Conservation (phyloP, 2,888 invertebrate genomes). For the Acanthosepion esculentum region DNA sequence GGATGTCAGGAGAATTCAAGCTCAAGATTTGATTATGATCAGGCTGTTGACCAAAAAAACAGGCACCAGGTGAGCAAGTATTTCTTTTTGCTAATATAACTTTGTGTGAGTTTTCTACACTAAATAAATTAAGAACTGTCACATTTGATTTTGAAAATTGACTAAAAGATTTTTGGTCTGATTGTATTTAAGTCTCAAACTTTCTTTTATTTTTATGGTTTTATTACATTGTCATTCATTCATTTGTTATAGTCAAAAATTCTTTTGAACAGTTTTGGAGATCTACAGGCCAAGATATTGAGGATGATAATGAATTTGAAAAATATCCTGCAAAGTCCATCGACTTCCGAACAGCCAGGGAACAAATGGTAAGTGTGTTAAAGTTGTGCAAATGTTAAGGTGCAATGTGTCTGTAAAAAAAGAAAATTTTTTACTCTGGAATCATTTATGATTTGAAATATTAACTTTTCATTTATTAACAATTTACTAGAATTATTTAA, state of each 20-base stretch:
- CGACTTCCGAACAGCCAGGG: conserved; percentile 65
- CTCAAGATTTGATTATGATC: background rate
- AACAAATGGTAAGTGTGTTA: conserved; percentile 62
- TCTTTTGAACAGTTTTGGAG: background rate
- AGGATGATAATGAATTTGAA: conserved; percentile 24
- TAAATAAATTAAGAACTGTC: background rate
- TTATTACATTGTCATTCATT: background rate
- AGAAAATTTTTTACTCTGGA: background rate
- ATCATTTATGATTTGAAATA: background rate
- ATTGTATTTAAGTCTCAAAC: too few species aligned
- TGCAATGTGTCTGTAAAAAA: background rate
- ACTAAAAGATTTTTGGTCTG: background rate
- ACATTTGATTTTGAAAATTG: background rate
- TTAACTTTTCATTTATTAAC: too few species aligned
- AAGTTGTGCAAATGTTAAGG: background rate
- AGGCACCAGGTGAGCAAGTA: background rate
- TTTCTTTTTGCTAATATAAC: background rate
- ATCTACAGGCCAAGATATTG: background rate
- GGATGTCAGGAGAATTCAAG: background rate
- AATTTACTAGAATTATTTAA: too few species aligned
- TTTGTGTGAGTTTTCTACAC: background rate
- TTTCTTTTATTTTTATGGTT: background rate
- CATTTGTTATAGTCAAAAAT: background rate
- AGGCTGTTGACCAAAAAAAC: background rate
- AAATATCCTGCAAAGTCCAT: background rate